Evolutionary conservation across 1,140 invertebrate genomes (phyloP).

Genomic region (Zaprionus vittiger): DNA sequence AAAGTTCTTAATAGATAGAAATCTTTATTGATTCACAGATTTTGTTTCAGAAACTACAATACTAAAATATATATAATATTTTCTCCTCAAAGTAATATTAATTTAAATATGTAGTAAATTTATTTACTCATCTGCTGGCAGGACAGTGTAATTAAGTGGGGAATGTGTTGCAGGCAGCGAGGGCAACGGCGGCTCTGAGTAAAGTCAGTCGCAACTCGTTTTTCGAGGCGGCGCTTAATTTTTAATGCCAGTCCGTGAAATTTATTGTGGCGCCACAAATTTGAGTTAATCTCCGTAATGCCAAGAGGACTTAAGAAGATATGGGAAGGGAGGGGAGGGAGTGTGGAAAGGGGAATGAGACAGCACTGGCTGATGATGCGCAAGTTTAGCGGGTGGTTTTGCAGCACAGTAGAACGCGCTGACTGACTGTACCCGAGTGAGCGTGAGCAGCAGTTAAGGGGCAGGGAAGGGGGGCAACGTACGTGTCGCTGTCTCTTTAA

Average conservation of each 20-base stretch:
- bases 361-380: slow-evolving; percentile 35
- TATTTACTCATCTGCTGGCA: neutral
- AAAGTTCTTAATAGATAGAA: no score
- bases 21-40: no score
- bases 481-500: slow-evolving; percentile 51
- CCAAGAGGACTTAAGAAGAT: slow-evolving; percentile 53
- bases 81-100: neutral
- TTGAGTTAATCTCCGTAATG: slow-evolving; percentile 71
- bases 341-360: slow-evolving; percentile 21
- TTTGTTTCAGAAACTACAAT: neutral
- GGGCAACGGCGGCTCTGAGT: neutral
- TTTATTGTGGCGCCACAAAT: slow-evolving; percentile 78
- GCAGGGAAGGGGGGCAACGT: neutral
- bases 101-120: no score
- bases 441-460: neutral
- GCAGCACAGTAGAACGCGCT: neutral
- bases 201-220: slow-evolving; percentile 65
- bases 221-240: slow-evolving; percentile 66
- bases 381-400: slow-evolving; percentile 32
- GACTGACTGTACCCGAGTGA: slow-evolving; percentile 59
- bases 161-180: slow-evolving; percentile 17
- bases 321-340: neutral
- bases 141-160: slow-evolving; percentile 61
- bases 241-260: slow-evolving; percentile 72
- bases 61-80: neutral